phyloP scores from a whole-genome alignment of 2,797 vertebrate genomes.

The Phalanger gymnotis region DNA sequence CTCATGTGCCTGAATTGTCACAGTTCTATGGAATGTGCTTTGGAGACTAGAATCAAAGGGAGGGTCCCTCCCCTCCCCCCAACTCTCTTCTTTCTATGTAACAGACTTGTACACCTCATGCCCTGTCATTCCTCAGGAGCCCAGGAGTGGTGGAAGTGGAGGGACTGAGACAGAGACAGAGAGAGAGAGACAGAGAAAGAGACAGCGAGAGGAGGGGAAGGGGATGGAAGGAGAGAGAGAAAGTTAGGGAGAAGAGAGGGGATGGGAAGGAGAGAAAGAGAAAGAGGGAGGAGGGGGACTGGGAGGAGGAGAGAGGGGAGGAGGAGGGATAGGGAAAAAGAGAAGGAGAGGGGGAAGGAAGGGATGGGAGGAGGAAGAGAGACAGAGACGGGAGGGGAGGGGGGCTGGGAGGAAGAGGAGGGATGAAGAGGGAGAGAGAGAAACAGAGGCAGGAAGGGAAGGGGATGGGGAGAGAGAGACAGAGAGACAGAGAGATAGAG shows the following conservation, averaged over 20 bases:
- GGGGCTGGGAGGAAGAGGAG: fast-evolving
- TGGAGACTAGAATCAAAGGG: neutral
- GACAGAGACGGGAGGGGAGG: too few species aligned
- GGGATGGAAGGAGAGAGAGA: neutral
- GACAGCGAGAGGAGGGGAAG: too few species aligned
- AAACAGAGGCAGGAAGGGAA: fast-evolving
- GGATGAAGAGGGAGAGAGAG: neutral
- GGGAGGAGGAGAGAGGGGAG: neutral
- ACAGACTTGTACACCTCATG: fast-evolving
- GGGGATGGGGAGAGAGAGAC: too few species aligned
- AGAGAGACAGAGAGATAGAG: neutral
- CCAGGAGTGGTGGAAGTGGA: neutral
- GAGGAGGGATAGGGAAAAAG: fast-evolving
- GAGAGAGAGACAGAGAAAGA: too few species aligned
- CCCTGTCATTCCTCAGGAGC: neutral
- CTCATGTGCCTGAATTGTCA: fast-evolving
- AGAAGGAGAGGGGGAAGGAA: fast-evolving
- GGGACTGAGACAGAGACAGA: neutral
- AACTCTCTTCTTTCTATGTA: neutral
- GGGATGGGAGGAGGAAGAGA: neutral
- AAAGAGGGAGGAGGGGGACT: too few species aligned
- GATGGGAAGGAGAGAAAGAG: fast-evolving
- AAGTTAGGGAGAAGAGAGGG: too few species aligned
- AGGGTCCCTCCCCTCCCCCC: neutral
- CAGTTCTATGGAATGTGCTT: neutral